Evolutionary conservation across 2,888 invertebrate species (phyloP).

Genomic region (Apamea crenata): DNA sequence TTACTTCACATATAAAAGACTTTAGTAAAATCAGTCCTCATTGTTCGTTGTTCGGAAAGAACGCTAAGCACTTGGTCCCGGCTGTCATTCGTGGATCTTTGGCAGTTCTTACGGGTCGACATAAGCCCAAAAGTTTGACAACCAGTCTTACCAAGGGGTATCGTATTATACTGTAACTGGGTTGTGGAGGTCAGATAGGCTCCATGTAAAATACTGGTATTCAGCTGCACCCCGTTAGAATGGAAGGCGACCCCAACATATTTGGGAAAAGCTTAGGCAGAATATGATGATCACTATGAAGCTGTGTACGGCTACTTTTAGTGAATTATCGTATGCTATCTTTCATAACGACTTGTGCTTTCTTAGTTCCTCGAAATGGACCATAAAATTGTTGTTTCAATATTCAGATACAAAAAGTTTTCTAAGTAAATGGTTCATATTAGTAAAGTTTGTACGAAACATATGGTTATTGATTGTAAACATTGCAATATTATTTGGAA

Average conservation of each 20-base stretch:
- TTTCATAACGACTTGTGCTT: neutral
- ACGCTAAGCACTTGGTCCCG: too few relatives aligned
- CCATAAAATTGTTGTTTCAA: conserved; percentile 17
- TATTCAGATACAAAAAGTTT: conserved; percentile 26
- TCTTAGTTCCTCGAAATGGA: neutral
- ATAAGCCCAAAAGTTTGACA: too few relatives aligned
- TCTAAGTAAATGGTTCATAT: conserved; percentile 12
- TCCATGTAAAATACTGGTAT: too few relatives aligned
- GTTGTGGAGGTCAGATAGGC: too few relatives aligned
- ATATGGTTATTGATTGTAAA: conserved; percentile 47
- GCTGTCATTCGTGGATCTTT: too few relatives aligned
- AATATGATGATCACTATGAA: neutral
- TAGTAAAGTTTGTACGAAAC: conserved; percentile 32
- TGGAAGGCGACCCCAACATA: too few relatives aligned
- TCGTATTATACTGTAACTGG: too few relatives aligned
- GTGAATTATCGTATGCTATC: neutral
- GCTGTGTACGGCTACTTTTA: neutral
- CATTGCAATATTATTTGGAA: conserved; percentile 44
- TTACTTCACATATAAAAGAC: neutral
- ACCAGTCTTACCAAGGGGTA: too few relatives aligned
- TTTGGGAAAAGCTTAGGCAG: too few relatives aligned
- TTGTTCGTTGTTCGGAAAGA: too few relatives aligned
- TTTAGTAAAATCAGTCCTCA: neutral
- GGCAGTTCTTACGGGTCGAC: too few relatives aligned
- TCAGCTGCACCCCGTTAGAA: too few relatives aligned